These are phyloP conservation scores for rat (Rattus norvegicus) DNA, from an alignment of 2,113 vertebrate genomes.

Conservation along the genomic window DNA sequence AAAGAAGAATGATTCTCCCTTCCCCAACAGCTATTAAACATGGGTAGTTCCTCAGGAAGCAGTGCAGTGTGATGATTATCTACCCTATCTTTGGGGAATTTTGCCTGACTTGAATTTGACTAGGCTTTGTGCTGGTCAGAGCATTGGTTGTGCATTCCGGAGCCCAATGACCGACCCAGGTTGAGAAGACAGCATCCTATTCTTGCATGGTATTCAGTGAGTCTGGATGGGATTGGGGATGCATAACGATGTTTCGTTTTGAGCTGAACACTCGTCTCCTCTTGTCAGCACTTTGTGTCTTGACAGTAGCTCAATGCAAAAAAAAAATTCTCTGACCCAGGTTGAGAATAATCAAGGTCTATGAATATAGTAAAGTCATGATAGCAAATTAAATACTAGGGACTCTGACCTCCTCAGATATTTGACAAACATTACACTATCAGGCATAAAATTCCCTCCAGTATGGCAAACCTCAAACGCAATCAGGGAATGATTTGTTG, in stretches of 20 bases:
- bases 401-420: background rate
- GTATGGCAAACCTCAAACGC: background rate
- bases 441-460: background rate
- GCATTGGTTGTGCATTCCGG: background rate
- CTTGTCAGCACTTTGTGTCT: background rate
- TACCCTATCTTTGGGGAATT: background rate
- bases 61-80: background rate
- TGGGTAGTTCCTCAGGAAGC: background rate
- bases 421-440: background rate
- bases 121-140: background rate
- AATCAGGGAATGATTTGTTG: background rate
- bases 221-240: background rate
- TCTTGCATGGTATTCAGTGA: background rate
- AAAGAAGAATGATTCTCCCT: background rate
- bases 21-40: background rate
- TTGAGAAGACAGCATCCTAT: background rate
- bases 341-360: background rate
- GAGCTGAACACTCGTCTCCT: background rate
- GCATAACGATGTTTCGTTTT: background rate
- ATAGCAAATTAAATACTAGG: background rate
- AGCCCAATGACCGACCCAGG: accelerated
- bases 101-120: background rate
- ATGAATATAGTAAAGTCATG: background rate
- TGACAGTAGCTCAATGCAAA: background rate
- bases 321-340: background rate